Percentiles rank a stretch among this genome's conserved stretches.
These are phyloP conservation scores for Spea multiplicata DNA, from an alignment of 2,113 vertebrate genomes.

Conservation along the genomic window DNA sequence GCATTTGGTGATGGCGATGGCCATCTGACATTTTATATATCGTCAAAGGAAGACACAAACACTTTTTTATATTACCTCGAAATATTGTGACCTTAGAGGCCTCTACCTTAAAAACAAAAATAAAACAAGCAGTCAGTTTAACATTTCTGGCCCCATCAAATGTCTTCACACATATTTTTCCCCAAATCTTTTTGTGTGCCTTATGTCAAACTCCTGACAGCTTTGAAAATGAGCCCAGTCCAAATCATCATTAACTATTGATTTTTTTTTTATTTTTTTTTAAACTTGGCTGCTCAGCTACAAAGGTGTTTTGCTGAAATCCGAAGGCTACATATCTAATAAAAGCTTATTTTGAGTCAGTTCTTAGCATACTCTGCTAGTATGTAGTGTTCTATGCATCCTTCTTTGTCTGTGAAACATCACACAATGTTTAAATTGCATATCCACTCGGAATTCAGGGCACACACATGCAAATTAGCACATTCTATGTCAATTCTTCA, in stretches of 20 bases:
- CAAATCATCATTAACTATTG: constrained; percentile 11
- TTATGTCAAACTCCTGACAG: neutral
- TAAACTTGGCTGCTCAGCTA: neutral
- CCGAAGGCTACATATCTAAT: constrained; percentile 9
- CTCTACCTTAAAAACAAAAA: constrained; percentile 18
- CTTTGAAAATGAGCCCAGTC: constrained; percentile 23
- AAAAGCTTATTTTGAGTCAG: neutral
- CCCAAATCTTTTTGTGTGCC: neutral
- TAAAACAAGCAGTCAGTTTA: constrained; percentile 1
- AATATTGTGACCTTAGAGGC: neutral
- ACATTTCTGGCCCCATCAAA: constrained; percentile 8
- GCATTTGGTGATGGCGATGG: constrained; percentile 6
- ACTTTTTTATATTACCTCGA: neutral
- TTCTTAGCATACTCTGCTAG: neutral
- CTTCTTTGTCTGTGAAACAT: constrained; percentile 16
- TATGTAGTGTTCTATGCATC: neutral
- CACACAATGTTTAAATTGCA: constrained; percentile 12
- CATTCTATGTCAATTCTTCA: constrained; percentile 33
- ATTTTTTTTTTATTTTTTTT: constrained; percentile 5
- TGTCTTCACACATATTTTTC: neutral
- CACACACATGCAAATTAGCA: constrained; percentile 40
- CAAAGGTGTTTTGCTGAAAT: constrained; percentile 22
- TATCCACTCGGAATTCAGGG: constrained; percentile 32
- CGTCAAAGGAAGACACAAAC: neutral
- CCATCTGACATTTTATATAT: constrained; percentile 22